Percentiles rank a stretch among this genome's conserved stretches.
Evolutionary conservation across 2,113 vertebrate species (phyloP).

Genomic region (Macrotus californicus): DNA sequence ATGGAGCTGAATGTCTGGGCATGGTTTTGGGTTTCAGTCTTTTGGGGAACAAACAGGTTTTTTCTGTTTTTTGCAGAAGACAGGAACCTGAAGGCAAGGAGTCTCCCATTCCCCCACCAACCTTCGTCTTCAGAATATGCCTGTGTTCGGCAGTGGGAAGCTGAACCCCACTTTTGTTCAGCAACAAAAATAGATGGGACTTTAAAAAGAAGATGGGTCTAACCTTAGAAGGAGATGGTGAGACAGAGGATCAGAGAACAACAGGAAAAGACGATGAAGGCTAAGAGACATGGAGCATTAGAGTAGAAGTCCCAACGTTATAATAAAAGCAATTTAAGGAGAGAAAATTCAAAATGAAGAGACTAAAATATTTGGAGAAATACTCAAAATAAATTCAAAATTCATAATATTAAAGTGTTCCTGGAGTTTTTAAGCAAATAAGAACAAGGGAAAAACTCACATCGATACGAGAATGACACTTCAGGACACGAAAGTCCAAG

Average conservation of each 20-base stretch:
- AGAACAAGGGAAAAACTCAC: not conserved
- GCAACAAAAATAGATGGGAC: not conserved
- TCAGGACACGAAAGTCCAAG: not conserved
- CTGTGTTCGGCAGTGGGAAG: no score
- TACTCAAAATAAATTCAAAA: not conserved
- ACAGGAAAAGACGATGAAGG: not conserved
- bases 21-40: no score
- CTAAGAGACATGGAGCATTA: not conserved
- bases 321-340: not conserved
- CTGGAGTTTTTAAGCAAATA: not conserved
- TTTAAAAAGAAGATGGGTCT: not conserved
- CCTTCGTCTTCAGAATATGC: no score
- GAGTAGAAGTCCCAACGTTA: not conserved
- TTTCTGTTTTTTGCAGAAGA: no score
- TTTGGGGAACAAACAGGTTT: no score
- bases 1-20: no score
- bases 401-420: not conserved
- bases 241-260: not conserved
- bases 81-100: no score
- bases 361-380: not conserved
- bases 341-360: not conserved
- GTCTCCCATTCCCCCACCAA: no score
- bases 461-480: not conserved
- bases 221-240: not conserved
- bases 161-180: no score